phyloP scores from a whole-genome alignment of 2,888 invertebrate genomes.

The Drosophila colorata region DNA sequence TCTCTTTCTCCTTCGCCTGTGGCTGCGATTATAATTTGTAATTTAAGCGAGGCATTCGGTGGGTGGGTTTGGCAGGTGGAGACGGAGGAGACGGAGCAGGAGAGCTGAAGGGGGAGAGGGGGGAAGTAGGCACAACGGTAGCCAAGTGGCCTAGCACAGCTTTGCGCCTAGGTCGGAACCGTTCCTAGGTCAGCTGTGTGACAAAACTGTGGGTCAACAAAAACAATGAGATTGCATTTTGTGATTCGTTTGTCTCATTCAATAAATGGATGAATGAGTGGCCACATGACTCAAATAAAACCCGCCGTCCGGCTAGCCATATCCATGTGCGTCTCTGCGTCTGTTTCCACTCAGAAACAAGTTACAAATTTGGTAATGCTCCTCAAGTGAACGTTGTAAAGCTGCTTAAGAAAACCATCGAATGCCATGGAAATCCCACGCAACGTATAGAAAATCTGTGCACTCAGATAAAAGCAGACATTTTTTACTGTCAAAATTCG shows the following conservation, averaged over 20 bases:
- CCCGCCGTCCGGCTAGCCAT: neutral
- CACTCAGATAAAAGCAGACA: no score
- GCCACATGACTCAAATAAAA: slow-evolving; percentile 25
- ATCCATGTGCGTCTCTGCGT: neutral
- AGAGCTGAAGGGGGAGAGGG: fast-evolving
- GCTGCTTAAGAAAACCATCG: slow-evolving; percentile 9
- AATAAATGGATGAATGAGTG: slow-evolving; percentile 45
- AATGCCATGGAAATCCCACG: slow-evolving; percentile 36
- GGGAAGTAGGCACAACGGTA: slow-evolving; percentile 18
- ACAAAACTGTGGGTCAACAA: slow-evolving; percentile 65
- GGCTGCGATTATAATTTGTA: slow-evolving; percentile 50
- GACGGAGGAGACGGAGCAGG: neutral
- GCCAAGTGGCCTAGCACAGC: slow-evolving; percentile 31
- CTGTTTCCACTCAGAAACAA: slow-evolving; percentile 12
- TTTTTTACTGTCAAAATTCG: no score
- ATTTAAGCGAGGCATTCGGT: slow-evolving; percentile 35
- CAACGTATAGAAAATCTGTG: neutral
- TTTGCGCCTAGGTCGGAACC: slow-evolving; percentile 23
- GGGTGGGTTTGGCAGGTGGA: slow-evolving; percentile 1
- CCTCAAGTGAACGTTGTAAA: slow-evolving; percentile 21
- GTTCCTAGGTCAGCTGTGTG: slow-evolving; percentile 55
- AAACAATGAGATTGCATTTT: slow-evolving; percentile 69
- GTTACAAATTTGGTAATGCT: slow-evolving; percentile 50
- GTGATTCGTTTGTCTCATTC: slow-evolving; percentile 28
- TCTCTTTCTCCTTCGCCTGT: slow-evolving; percentile 26